phyloP scores from a whole-genome alignment of 1,140 invertebrate genomes.

The Drosophila burlai region DNA sequence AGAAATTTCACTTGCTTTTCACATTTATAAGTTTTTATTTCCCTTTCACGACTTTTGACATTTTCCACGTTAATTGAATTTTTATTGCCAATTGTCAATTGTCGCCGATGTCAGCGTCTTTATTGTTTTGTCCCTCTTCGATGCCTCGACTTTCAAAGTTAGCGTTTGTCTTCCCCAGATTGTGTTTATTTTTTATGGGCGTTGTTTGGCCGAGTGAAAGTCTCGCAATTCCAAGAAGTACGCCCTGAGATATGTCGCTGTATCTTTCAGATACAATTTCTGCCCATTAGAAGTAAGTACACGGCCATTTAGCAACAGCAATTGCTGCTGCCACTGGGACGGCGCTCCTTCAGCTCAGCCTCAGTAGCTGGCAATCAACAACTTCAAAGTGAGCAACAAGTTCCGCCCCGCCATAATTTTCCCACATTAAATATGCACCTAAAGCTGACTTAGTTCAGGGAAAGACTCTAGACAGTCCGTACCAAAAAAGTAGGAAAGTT shows the following conservation, averaged over 20 bases:
- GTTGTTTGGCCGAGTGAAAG: constrained; percentile 73
- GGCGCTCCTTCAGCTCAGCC: constrained; percentile 18
- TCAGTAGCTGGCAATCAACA: constrained; percentile 29
- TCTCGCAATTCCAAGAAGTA: constrained; percentile 67
- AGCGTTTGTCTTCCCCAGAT: constrained; percentile 3
- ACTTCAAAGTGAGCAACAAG: constrained; percentile 63
- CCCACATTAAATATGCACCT: constrained; percentile 74
- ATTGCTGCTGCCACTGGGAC: constrained; percentile 13
- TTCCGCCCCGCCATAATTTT: constrained; percentile 63
- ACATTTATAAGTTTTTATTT: constrained; percentile 31
- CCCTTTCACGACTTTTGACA: constrained; percentile 34
- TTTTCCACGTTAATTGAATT: constrained; percentile 71
- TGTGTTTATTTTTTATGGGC: constrained; percentile 58
- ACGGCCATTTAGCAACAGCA: constrained; percentile 35
- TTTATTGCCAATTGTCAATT: constrained; percentile 78
- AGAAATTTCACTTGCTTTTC: constrained; percentile 37
- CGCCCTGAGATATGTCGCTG: constrained; percentile 17
- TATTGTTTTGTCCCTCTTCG: constrained; percentile 18
- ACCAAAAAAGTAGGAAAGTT: neutral
- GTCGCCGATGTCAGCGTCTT: constrained; percentile 25
- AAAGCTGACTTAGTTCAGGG: constrained; percentile 33
- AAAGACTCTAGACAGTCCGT: constrained; percentile 14
- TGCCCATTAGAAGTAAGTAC: constrained; percentile 63
- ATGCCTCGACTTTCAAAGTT: constrained; percentile 14
- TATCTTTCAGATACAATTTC: constrained; percentile 35